These are phyloP conservation scores for Hapalemur alaotrensis DNA, from an alignment of 2,797 vertebrate genomes.

Conservation along the genomic window DNA sequence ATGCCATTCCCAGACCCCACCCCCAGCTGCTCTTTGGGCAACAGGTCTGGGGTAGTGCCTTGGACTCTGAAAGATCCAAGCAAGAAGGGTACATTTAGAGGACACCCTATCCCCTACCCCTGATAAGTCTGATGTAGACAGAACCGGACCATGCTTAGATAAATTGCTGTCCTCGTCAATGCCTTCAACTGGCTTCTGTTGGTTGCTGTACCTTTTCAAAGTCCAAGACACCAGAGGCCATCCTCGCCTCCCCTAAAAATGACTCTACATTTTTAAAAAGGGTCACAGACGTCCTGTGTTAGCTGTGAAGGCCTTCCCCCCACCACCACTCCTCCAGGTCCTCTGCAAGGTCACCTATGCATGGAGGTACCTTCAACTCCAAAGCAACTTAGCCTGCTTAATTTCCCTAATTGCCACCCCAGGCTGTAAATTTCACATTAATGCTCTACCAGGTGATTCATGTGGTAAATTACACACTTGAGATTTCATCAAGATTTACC, in stretches of 20 bases:
- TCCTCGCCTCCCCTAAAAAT: neutral
- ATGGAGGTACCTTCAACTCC: neutral
- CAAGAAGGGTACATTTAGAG: neutral
- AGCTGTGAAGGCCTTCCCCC: neutral
- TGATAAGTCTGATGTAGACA: too few relatives aligned
- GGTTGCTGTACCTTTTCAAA: neutral
- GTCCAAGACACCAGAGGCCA: neutral
- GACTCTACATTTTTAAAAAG: neutral
- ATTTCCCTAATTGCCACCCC: conserved; percentile 69
- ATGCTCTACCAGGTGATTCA: conserved; percentile 71
- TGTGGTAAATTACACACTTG: conserved; percentile 74
- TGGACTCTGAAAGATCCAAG: too few relatives aligned
- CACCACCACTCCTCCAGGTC: too few relatives aligned
- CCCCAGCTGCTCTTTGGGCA: too few relatives aligned
- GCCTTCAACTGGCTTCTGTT: neutral
- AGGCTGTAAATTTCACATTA: conserved; percentile 70
- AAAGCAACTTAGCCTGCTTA: conserved; percentile 38
- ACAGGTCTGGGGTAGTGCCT: rapidly evolving
- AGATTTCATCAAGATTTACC: conserved; percentile 65
- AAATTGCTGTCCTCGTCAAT: neutral
- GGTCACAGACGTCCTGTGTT: neutral
- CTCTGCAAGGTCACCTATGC: neutral
- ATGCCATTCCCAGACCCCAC: neutral
- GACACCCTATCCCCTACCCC: neutral
- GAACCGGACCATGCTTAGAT: neutral